Evolutionary conservation across 2,797 vertebrate genomes (phyloP).

Genomic region (Sternarchorhynchus goeldii): DNA sequence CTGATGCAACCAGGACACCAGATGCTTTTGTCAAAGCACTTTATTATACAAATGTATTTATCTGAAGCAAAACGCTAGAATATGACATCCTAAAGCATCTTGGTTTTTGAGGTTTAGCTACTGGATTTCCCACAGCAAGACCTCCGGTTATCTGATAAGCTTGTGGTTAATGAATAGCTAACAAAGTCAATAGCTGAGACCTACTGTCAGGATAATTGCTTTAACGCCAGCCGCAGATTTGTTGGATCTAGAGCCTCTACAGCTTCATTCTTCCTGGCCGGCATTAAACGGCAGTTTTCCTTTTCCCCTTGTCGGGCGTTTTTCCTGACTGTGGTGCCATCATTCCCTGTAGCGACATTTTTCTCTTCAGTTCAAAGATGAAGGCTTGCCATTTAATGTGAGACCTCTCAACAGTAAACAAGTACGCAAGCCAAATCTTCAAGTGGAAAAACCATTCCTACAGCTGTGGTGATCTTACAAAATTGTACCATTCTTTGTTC

Average conservation of each 20-base stretch:
- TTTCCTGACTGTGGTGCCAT: not conserved
- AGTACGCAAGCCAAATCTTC: not conserved
- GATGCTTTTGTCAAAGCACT: conserved; percentile 7
- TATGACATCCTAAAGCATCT: conserved; percentile 43
- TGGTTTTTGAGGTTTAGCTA: conserved; percentile 62
- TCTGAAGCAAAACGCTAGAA: conserved; percentile 37
- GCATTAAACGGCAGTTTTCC: conserved; percentile 34
- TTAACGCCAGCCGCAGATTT: conserved; percentile 37
- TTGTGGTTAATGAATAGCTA: conserved; percentile 58
- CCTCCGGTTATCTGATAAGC: conserved; percentile 68
- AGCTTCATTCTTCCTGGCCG: conserved; percentile 25
- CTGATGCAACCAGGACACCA: not conserved
- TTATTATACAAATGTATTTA: conserved; percentile 10
- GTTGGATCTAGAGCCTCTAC: conserved; percentile 16
- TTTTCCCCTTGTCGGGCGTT: conserved; percentile 18
- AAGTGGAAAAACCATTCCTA: not conserved
- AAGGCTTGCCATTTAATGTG: conserved; percentile 1
- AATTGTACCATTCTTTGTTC: conserved; percentile 4
- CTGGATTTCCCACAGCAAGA: conserved; percentile 51
- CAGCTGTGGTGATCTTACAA: not conserved
- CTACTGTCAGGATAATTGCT: conserved; percentile 43
- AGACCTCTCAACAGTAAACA: conserved; percentile 13
- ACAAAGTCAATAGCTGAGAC: conserved; percentile 65
- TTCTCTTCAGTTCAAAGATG: conserved; percentile 15
- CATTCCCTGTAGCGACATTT: conserved; percentile 6